Evolutionary conservation across 2,113 vertebrate species (phyloP), one percentile per base, ranked within the genome.

Genomic region (Siniperca knerii): DNA sequence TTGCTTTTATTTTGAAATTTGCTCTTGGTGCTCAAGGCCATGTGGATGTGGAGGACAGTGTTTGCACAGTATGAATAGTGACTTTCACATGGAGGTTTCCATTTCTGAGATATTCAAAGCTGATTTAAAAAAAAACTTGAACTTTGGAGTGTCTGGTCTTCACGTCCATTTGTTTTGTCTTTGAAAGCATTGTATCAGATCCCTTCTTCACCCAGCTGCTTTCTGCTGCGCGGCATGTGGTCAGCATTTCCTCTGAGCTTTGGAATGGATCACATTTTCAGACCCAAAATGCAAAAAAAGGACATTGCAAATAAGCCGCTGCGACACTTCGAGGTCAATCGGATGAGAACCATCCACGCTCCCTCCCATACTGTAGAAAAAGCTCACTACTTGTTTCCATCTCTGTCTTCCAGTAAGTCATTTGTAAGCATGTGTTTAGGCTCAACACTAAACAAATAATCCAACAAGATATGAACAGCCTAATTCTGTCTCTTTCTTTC

Each of bases 371-470:
- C 40, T 58, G n/a, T 23, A n/a, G 65, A 79, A 40, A 67, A 18
- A 2, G 1, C 6, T 64, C 66, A 16, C n/a, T 48, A 21, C 74
- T 70, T 74, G 54, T 73, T 54, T 62, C 65, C n/a, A 48, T 66
- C 55, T 62, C 40, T 58, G 74, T 58, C 40, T 58, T 83, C 48
- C 75, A 86, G 20, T 82, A 82, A 89, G 69, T 89, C 80, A 89
- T 87, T 83, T 82, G 83, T 90, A 90, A 95, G 89, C 85, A 92
- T 73, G 58, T 92, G 84, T 91, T 88, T 85, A 75, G 74, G 71
- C 77, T 80, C 37, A 81, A 61, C 86, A 90, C 78, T 69, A 88
- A 90, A 89, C 84, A 92, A 92, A 90, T 93, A 94, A 94, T 93
- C 87, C 92, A 86, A 78, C 77, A 76, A 89, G 69, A 74, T 65